Percentiles rank a stretch among this genome's conserved stretches.
phyloP scores from a whole-genome alignment of 2,113 vertebrate species.

The Gnathonemus echidnorhynchus region DNA sequence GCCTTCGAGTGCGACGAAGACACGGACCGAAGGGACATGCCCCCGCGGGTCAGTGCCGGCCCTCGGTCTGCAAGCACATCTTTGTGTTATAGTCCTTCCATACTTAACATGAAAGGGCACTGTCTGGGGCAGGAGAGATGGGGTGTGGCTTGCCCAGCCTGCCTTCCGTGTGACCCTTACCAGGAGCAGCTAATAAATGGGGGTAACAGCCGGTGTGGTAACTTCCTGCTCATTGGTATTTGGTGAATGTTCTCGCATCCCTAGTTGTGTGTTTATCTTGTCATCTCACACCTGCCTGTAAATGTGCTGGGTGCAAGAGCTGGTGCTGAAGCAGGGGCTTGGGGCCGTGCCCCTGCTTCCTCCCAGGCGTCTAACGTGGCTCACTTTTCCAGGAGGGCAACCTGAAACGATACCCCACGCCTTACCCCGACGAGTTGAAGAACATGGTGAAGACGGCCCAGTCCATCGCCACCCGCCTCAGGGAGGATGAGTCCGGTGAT shows the following conservation, averaged over 20 bases:
- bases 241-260: not conserved
- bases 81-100: not conserved
- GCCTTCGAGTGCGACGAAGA: constrained; percentile 98
- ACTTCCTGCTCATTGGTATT: not conserved
- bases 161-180: not conserved
- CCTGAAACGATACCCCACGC: constrained; percentile 94
- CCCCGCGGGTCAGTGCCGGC: constrained; percentile 68
- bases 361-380: not conserved
- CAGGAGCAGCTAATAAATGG: not conserved
- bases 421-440: constrained; percentile 95
- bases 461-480: constrained; percentile 88
- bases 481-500: constrained; percentile 83
- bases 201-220: not conserved
- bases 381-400: constrained; percentile 76
- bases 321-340: not conserved
- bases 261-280: not conserved
- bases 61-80: not conserved
- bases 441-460: constrained; percentile 99
- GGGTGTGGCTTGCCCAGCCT: not conserved
- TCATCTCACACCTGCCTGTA: not conserved
- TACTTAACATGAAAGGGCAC: not conserved
- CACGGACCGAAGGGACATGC: constrained; percentile 89
- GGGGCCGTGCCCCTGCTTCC: not conserved
- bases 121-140: not conserved
- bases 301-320: not conserved